A percentile compares a stretch with the other conserved stretches of the same genome.
phyloP scores from a whole-genome alignment of 2,113 vertebrate species.

The Amazona guildingii region DNA sequence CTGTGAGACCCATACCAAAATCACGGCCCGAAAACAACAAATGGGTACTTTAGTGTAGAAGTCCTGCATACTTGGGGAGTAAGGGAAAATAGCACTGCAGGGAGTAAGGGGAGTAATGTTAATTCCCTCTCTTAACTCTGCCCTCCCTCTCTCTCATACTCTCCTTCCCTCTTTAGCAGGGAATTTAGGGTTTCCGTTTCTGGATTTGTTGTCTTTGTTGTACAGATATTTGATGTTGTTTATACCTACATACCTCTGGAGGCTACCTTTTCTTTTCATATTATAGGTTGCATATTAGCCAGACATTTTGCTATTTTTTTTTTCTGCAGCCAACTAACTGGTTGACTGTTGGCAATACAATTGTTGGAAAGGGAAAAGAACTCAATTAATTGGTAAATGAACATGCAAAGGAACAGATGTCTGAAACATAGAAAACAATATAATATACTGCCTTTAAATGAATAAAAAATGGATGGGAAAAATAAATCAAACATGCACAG shows the following conservation, averaged over 20 bases:
- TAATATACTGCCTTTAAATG: not conserved
- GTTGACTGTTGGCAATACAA: not conserved
- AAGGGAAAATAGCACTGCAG: not conserved
- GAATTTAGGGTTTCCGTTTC: not conserved
- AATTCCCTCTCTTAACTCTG: not conserved
- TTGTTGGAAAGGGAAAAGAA: not conserved
- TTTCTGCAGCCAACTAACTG: not conserved
- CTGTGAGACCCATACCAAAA: rapidly evolving
- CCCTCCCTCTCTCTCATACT: not conserved
- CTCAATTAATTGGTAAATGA: not conserved
- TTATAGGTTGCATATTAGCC: not conserved
- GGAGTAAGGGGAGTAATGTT: not conserved
- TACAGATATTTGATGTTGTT: not conserved
- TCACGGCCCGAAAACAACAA: not conserved
- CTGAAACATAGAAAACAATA: not conserved
- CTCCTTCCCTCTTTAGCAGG: not conserved
- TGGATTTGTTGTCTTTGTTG: not conserved
- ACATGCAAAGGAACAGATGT: not conserved
- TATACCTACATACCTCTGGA: not conserved
- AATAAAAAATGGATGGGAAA: not conserved
- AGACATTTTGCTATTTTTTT: not conserved
- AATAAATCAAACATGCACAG: not conserved
- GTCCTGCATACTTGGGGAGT: not conserved
- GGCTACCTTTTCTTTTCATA: not conserved
- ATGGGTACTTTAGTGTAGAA: not conserved